phyloP scores from a whole-genome alignment of 2,797 vertebrate genomes.

The Brachymystax lenok region DNA sequence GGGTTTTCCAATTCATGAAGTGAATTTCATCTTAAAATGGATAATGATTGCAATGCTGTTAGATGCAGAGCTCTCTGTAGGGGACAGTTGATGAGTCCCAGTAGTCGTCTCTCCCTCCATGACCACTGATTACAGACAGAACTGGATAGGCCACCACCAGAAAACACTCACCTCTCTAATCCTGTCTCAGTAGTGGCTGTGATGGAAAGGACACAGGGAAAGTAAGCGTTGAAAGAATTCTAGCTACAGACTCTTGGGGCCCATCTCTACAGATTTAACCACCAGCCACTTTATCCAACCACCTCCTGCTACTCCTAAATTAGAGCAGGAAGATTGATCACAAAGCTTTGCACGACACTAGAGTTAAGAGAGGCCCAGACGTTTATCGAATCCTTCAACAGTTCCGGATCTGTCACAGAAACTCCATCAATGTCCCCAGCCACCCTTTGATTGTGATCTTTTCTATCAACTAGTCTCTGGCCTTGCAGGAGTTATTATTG shows the following conservation, averaged over 20 bases:
- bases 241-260: background rate
- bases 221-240: background rate
- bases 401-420: constrained; percentile 34
- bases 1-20: background rate
- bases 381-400: constrained; percentile 44
- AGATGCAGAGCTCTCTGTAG: background rate
- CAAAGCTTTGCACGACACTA: constrained; percentile 23
- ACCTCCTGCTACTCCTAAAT: constrained; percentile 21
- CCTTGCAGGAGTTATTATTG: background rate
- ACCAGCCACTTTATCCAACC: background rate
- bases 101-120: background rate
- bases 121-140: background rate
- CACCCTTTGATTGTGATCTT: constrained; percentile 45
- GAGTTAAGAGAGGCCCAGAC: constrained; percentile 21
- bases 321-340: constrained; percentile 36
- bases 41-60: background rate
- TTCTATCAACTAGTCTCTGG: constrained; percentile 42
- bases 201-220: background rate
- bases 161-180: background rate
- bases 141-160: background rate
- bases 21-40: background rate
- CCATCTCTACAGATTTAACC: background rate
- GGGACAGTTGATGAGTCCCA: background rate
- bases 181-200: background rate
- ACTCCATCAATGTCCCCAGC: constrained; percentile 41